Evolutionary conservation across 2,797 vertebrate species (phyloP).

Genomic region (Microhierax caerulescens): DNA sequence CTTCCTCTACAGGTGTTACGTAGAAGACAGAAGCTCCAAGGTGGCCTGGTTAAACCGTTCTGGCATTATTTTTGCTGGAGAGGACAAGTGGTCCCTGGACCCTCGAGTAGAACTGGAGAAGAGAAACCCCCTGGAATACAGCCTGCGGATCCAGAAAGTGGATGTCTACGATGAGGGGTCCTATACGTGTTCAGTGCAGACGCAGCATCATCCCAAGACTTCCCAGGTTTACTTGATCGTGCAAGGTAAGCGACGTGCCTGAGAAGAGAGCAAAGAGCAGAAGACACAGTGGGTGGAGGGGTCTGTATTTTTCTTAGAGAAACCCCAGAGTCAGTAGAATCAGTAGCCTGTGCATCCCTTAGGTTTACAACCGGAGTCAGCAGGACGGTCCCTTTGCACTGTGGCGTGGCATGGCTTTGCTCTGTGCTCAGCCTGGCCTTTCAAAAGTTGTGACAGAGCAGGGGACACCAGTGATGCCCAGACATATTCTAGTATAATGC

Average conservation of each 20-base stretch:
- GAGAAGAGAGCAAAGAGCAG: background rate
- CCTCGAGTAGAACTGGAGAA: constrained; percentile 95
- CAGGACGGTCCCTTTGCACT: background rate
- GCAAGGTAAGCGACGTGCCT: constrained; percentile 84
- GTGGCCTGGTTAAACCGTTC: constrained; percentile 99
- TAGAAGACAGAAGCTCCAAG: constrained; percentile 97
- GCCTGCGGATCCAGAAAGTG: constrained; percentile 97
- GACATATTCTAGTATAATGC: background rate
- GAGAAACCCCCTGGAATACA: constrained; percentile 96
- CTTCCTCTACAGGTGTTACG: constrained; percentile 85
- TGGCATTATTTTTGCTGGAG: constrained; percentile 97
- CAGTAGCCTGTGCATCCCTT: background rate
- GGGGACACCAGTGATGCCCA: background rate
- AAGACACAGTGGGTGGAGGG: background rate
- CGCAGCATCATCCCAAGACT: constrained; percentile 94
- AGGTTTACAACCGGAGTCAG: background rate
- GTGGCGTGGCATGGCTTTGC: fast-evolving
- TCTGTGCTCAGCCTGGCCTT: background rate
- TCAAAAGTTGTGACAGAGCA: background rate
- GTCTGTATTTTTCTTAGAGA: background rate
- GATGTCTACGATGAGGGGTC: constrained; percentile 96
- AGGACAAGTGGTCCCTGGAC: constrained; percentile 98
- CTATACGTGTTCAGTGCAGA: constrained; percentile 98
- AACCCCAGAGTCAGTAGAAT: background rate
- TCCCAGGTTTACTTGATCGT: constrained; percentile 97